Evolutionary conservation across 2,888 invertebrate species (phyloP).

Genomic region (Polymixis flavicincta): DNA sequence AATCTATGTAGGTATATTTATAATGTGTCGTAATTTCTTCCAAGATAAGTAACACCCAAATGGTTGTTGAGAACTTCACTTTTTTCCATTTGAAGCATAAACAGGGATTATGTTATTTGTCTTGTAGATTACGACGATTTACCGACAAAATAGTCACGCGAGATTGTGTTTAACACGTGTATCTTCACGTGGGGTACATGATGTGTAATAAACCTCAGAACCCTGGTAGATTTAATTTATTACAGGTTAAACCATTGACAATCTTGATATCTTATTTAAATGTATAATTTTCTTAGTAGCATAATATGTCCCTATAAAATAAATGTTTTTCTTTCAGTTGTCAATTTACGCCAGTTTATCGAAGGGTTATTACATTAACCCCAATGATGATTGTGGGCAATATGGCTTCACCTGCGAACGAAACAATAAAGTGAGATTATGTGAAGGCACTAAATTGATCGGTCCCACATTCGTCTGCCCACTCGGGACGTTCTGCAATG

Average conservation of each 20-base stretch:
- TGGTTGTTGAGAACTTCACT: conserved; percentile 15
- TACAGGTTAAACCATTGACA: neutral
- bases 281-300: neutral
- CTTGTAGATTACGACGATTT: conserved; percentile 23
- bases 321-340: conserved; percentile 64
- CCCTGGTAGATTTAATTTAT: neutral
- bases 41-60: conserved; percentile 27
- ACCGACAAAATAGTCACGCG: conserved; percentile 3
- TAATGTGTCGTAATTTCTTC: conserved; percentile 19
- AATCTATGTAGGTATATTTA: neutral
- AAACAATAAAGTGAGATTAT: conserved; percentile 78
- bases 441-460: conserved; percentile 79
- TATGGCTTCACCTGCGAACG: conserved; percentile 85
- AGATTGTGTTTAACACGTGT: conserved; percentile 19
- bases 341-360: conserved; percentile 46
- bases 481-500: conserved; percentile 83
- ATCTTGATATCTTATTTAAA: neutral
- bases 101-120: conserved; percentile 33
- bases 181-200: conserved; percentile 7
- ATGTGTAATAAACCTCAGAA: neutral
- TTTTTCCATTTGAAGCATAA: conserved; percentile 44
- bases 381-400: conserved; percentile 80
- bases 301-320: neutral
- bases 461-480: conserved; percentile 86
- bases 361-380: conserved; percentile 69